Evolutionary conservation across 2,888 invertebrate genomes (phyloP).

Genomic region (Stenodema calcarata): DNA sequence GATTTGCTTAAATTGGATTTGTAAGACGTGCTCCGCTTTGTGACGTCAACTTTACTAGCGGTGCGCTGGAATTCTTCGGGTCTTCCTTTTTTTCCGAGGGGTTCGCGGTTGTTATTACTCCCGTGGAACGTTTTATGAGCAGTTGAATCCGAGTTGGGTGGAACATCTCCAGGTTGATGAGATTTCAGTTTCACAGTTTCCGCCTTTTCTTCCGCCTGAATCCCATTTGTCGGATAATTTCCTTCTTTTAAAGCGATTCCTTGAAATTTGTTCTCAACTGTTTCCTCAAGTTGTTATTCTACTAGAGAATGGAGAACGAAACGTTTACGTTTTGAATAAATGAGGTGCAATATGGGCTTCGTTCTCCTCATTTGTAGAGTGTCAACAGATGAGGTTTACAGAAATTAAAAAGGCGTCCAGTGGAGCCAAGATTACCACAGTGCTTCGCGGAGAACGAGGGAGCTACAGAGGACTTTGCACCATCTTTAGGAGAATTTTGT

Average conservation of each 20-base stretch:
- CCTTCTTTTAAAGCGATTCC: not conserved
- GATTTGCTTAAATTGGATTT: slow-evolving; percentile 42
- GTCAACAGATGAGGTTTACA: no score
- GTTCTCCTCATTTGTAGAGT: no score
- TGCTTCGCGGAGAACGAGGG: no score
- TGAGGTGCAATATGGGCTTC: no score
- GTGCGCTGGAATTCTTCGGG: not conserved
- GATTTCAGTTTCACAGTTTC: not conserved
- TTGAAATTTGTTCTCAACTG: not conserved
- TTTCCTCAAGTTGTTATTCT: not conserved
- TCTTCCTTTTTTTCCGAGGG: slow-evolving; percentile 2
- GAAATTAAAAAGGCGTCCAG: no score
- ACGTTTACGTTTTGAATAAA: no score
- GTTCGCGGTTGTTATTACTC: slow-evolving; percentile 22
- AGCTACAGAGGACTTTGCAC: no score
- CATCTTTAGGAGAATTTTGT: no score
- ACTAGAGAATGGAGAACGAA: no score
- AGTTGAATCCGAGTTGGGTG: not conserved
- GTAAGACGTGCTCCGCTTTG: slow-evolving; percentile 36
- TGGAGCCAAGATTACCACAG: no score
- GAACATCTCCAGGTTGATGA: slow-evolving; percentile 19
- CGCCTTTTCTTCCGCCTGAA: not conserved
- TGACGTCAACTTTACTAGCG: slow-evolving; percentile 32
- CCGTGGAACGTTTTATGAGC: slow-evolving; percentile 2
- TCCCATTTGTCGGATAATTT: not conserved